Percentiles rank a stretch among this genome's conserved stretches.
phyloP scores from a whole-genome alignment of 2,888 invertebrate species.

The Megaustenia siamemsis region DNA sequence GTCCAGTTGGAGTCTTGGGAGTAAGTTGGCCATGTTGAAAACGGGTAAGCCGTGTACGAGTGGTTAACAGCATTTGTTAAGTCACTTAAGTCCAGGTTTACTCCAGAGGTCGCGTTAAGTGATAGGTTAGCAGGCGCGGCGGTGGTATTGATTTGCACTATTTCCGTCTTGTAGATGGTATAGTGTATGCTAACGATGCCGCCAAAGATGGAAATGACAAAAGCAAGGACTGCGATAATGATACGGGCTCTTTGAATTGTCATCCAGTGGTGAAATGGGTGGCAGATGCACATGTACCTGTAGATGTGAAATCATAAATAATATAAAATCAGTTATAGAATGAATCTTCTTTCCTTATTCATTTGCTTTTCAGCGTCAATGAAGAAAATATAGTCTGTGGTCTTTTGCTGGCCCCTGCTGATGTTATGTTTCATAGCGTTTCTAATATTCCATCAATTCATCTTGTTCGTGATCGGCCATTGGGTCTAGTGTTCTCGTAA shows the following conservation, averaged over 20 bases:
- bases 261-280: slow-evolving; percentile 75
- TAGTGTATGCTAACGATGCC: slow-evolving; percentile 63
- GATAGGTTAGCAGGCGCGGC: neutral
- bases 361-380: too few species aligned
- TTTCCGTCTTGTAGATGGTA: slow-evolving; percentile 58
- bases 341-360: too few species aligned
- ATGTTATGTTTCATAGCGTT: too few species aligned
- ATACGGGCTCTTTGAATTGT: slow-evolving; percentile 68
- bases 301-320: too few species aligned
- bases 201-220: slow-evolving; percentile 64
- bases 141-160: neutral
- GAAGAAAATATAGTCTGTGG: too few species aligned
- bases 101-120: slow-evolving; percentile 23
- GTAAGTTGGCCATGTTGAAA: slow-evolving; percentile 28
- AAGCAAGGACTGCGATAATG: slow-evolving; percentile 63
- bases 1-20: neutral
- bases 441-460: too few species aligned
- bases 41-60: slow-evolving; percentile 35
- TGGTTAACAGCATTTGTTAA: neutral
- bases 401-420: too few species aligned
- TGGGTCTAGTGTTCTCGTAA: too few species aligned
- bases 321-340: too few species aligned
- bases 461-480: too few species aligned
- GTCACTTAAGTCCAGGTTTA: neutral
- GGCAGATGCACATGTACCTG: slow-evolving; percentile 75